Evolutionary conservation across 1,140 invertebrate genomes (phyloP).

Genomic region (Fopius arisanus): DNA sequence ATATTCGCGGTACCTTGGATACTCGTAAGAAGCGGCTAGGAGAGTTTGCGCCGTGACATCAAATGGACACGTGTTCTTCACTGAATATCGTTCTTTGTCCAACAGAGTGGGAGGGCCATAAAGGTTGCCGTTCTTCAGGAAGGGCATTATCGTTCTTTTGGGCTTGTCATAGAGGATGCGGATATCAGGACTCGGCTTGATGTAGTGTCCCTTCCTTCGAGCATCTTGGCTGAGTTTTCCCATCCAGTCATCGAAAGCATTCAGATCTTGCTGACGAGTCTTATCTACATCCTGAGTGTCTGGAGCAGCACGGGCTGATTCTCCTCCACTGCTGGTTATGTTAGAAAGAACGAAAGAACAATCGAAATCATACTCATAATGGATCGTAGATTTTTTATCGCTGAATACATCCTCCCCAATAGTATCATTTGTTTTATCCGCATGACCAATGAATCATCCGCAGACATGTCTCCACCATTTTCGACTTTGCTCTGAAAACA

Average conservation of each 20-base stretch:
- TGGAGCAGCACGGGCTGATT: background rate
- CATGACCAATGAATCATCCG: too few relatives aligned
- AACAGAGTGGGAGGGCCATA: conserved; percentile 18
- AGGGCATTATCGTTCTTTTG: background rate
- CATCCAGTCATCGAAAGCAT: background rate
- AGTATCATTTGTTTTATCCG: too few relatives aligned
- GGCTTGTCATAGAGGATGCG: conserved; percentile 21
- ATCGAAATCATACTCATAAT: too few relatives aligned
- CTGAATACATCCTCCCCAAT: too few relatives aligned
- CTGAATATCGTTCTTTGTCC: background rate
- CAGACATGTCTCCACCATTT: too few relatives aligned
- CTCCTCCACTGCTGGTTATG: too few relatives aligned
- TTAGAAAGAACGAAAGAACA: too few relatives aligned
- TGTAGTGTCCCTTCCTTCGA: conserved; percentile 24
- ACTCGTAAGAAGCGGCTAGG: background rate
- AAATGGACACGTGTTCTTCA: background rate
- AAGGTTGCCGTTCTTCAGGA: conserved; percentile 22
- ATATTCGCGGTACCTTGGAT: too few relatives aligned
- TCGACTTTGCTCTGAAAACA: too few relatives aligned
- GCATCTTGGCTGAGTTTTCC: background rate
- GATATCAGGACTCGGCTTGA: conserved; percentile 26
- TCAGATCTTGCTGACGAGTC: background rate
- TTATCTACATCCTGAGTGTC: background rate
- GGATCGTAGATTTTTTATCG: too few relatives aligned
- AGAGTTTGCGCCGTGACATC: background rate